These are phyloP conservation scores for Cylindroiulus punctatus DNA, from an alignment of 2,888 invertebrate species.

Conservation along the genomic window DNA sequence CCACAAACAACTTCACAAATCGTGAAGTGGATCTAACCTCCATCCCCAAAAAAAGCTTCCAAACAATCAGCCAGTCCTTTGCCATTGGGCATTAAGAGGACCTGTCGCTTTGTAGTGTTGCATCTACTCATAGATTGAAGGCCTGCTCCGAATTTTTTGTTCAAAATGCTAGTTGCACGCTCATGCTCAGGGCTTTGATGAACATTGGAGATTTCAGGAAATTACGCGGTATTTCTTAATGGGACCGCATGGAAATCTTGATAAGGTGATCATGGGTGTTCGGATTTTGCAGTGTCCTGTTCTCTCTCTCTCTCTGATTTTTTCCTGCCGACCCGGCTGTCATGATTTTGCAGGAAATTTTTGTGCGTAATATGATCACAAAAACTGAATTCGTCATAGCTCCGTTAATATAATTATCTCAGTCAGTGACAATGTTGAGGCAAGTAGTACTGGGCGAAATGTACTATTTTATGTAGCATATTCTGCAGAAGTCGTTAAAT, in stretches of 20 bases:
- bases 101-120: constrained; percentile 1
- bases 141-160: background rate
- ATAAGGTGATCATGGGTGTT: background rate
- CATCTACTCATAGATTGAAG: background rate
- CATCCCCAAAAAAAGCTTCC: background rate
- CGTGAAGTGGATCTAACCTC: constrained; percentile 42
- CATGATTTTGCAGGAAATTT: too few relatives aligned
- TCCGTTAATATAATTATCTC: too few relatives aligned
- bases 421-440: too few relatives aligned
- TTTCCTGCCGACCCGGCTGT: too few relatives aligned
- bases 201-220: constrained; percentile 2
- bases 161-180: background rate
- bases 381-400: too few relatives aligned
- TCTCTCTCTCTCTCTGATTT: too few relatives aligned
- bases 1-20: constrained; percentile 34
- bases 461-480: too few relatives aligned
- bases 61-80: background rate
- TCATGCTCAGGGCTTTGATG: background rate
- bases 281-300: too few relatives aligned
- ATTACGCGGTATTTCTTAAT: constrained; percentile 5
- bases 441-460: too few relatives aligned
- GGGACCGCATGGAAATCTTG: constrained; percentile 3
- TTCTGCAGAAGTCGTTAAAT: too few relatives aligned
- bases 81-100: constrained; percentile 3
- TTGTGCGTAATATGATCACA: too few relatives aligned